These are phyloP conservation scores for Podiceps cristatus DNA, from an alignment of 2,113 vertebrate species.

Conservation along the genomic window DNA sequence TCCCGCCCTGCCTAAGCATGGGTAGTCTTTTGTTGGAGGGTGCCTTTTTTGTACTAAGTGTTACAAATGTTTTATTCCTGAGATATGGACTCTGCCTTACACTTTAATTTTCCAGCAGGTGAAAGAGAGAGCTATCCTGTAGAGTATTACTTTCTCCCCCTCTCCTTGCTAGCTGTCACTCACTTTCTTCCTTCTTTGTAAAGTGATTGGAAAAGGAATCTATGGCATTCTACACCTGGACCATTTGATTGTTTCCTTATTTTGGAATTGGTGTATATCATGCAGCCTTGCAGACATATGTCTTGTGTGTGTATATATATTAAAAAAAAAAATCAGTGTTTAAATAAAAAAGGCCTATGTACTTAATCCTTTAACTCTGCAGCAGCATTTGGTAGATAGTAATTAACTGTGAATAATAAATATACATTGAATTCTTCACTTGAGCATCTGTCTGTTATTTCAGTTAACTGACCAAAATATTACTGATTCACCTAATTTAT, in stretches of 20 bases:
- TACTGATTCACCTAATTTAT: neutral
- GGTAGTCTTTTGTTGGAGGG: slow-evolving; percentile 45
- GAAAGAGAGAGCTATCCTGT: slow-evolving; percentile 62
- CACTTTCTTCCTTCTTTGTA: slow-evolving; percentile 63
- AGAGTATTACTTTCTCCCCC: slow-evolving; percentile 34
- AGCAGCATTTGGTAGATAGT: slow-evolving; percentile 85
- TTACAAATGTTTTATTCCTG: slow-evolving; percentile 57
- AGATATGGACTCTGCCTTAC: slow-evolving; percentile 55
- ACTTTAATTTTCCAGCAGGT: slow-evolving; percentile 51
- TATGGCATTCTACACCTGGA: slow-evolving; percentile 81
- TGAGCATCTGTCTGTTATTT: slow-evolving; percentile 69
- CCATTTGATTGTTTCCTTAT: slow-evolving; percentile 85
- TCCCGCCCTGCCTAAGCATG: neutral
- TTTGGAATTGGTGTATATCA: slow-evolving; percentile 87
- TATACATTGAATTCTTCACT: slow-evolving; percentile 82
- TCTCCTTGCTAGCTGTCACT: slow-evolving; percentile 68
- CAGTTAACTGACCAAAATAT: neutral
- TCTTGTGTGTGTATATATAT: slow-evolving; percentile 88
- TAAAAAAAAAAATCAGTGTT: slow-evolving; percentile 82
- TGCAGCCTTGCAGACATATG: slow-evolving; percentile 85
- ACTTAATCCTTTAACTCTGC: slow-evolving; percentile 86
- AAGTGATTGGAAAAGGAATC: slow-evolving; percentile 72
- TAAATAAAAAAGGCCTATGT: slow-evolving; percentile 86
- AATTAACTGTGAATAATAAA: slow-evolving; percentile 90
- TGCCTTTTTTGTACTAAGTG: slow-evolving; percentile 72